Conservation (phyloP, 2,797 vertebrate genomes). For the Graptemys geographica region DNA sequence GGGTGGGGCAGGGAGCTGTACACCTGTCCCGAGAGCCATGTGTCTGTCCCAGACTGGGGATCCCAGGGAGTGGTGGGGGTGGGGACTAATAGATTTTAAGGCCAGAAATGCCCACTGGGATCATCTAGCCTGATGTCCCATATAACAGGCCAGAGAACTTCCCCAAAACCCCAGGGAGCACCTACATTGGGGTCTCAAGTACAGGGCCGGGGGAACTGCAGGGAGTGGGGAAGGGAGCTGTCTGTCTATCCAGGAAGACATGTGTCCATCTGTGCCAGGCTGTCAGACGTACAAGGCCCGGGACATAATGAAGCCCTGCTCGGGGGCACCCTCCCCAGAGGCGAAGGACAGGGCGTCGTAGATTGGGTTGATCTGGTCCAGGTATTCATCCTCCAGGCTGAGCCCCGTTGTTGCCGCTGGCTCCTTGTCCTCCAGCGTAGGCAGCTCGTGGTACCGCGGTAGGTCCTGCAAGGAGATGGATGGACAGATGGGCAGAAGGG, state of each 20-base stretch:
- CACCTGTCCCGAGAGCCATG: too few species aligned
- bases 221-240: not conserved
- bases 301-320: constrained; percentile 77
- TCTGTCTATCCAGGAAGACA: not conserved
- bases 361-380: constrained; percentile 79
- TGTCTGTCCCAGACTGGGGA: too few species aligned
- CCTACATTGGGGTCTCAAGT: constrained; percentile 24
- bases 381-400: constrained; percentile 61
- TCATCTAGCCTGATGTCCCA: not conserved
- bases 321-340: not conserved
- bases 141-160: not conserved
- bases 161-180: constrained; percentile 46
- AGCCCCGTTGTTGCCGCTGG: not conserved
- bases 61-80: too few species aligned
- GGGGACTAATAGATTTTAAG: not conserved
- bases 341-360: constrained; percentile 68
- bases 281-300: constrained; percentile 78
- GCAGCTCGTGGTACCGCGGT: constrained; percentile 70
- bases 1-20: not conserved
- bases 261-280: not conserved
- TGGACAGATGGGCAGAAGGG: not conserved
- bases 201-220: constrained; percentile 56
- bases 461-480: not conserved
- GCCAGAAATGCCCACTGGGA: not conserved
- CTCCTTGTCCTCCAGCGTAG: constrained; percentile 52